phyloP scores from a whole-genome alignment of 2,797 vertebrate genomes.

The Neosilurus mollespiculum region DNA sequence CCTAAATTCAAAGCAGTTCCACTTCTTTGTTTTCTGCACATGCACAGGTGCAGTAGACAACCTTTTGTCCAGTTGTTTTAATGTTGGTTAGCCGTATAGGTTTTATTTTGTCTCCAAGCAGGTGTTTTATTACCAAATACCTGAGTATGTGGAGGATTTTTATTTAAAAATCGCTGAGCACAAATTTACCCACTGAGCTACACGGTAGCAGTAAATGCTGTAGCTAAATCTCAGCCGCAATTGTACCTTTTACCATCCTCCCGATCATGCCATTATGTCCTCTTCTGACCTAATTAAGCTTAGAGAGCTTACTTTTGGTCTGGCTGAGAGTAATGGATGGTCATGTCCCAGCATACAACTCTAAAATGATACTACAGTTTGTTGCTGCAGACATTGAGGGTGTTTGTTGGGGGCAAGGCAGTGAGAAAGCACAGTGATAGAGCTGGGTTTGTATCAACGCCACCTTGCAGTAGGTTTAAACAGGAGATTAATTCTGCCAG shows the following conservation, averaged over 20 bases:
- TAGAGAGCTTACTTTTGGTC: conserved; percentile 31
- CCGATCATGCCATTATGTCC: conserved; percentile 19
- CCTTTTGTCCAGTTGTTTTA: not conserved
- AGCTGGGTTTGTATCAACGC: not conserved
- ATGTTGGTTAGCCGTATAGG: not conserved
- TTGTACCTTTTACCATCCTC: not conserved
- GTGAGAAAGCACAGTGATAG: not conserved
- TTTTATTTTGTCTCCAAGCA: too few species aligned
- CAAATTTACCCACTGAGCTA: not conserved
- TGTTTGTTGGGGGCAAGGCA: conserved; percentile 9
- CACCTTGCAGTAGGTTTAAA: conserved; percentile 2
- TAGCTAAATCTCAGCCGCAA: not conserved
- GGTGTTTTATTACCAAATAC: not conserved
- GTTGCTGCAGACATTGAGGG: conserved; percentile 36
- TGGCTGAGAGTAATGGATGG: conserved; percentile 11
- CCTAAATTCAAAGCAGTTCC: not conserved
- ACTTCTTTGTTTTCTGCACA: not conserved
- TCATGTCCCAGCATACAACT: conserved; percentile 39
- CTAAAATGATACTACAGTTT: conserved; percentile 29
- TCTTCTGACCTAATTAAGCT: conserved; percentile 36
- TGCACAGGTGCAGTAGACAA: not conserved
- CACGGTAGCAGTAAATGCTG: not conserved
- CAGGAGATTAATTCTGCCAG: conserved; percentile 12
- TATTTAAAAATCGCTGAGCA: not conserved
- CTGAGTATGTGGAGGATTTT: not conserved